These are phyloP conservation scores for Sympetrum striolatum DNA, from an alignment of 2,888 invertebrate species.

Conservation along the genomic window DNA sequence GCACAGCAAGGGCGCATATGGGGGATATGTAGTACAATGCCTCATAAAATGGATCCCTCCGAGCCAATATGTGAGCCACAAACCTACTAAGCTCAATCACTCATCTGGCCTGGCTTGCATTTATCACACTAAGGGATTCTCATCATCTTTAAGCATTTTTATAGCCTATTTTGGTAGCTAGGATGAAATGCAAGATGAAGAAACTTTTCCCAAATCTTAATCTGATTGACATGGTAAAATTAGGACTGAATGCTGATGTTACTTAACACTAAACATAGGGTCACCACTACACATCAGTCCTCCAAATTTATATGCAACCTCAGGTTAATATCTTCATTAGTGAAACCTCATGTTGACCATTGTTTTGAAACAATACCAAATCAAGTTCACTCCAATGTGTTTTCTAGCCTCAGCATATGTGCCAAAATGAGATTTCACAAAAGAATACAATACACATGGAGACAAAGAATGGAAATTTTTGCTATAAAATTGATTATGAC, in stretches of 20 bases:
- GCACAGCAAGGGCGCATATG: slow-evolving; percentile 50
- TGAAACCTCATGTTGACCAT: neutral
- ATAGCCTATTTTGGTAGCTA: neutral
- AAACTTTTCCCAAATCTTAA: neutral
- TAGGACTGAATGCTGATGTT: neutral
- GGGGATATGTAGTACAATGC: slow-evolving; percentile 33
- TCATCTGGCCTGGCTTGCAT: slow-evolving; percentile 38
- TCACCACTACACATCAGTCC: neutral
- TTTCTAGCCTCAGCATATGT: neutral
- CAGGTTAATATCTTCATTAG: neutral
- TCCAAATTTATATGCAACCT: neutral
- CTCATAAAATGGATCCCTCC: neutral
- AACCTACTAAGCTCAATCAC: slow-evolving; percentile 7
- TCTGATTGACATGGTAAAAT: neutral
- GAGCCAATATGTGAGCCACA: neutral
- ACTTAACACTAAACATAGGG: neutral
- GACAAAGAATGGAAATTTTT: neutral
- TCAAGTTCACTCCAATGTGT: neutral
- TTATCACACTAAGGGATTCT: neutral
- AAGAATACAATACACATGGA: neutral
- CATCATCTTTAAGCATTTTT: neutral
- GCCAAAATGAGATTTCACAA: neutral
- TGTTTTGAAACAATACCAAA: neutral
- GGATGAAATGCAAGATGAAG: neutral
- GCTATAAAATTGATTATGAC: neutral